Evolutionary conservation across 2,113 vertebrate species (phyloP), one percentile per base, ranked within the genome.

Genomic region (Emydocephalus ijimae): DNA sequence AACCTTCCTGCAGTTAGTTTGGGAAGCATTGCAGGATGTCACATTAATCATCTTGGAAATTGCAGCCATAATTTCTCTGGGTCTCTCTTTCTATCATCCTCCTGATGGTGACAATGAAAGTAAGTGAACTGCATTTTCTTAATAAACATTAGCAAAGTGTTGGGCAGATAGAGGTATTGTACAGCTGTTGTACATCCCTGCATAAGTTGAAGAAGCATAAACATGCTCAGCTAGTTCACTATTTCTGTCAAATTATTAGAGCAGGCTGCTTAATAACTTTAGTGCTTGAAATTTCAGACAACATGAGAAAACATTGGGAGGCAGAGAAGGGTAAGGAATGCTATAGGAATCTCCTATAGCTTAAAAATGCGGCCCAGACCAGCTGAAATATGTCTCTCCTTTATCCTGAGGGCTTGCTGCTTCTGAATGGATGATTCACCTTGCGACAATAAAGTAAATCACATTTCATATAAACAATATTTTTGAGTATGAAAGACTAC

Each of bases 21-120:
- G 99, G 99, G 99, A 99, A 96, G 99, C 99, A 0, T 98, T 99
- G 90, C 99, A 99, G 96, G 99, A 99, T 45, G 98, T 99, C 93
- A 99, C 99, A 0, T 98, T 99, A 45, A 99, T 99, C 95, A 99
- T 99, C 95, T 97, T 99, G 97, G 99, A 99, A 97, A 98, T 99
- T 0, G 99, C 99, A 21, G 99, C 99, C 96, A 98, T 99, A 97
- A 98, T 99, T 97, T 99, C 99, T 18, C 95, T 99, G 93, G 98
- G 98, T 85, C 96, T 99, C 48, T 99, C 99, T 88, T 99, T 99
- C 96, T 99, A 99, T 92, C 98, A 98, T 87, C 99, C 99, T 34
- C 98, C 98, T 0, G 98, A 98, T 0, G 98, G 97, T 14, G 97
- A 98, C 92, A 98, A 96, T 48, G 98, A 98, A 96, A 0, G 99